A percentile compares a stretch with the other conserved stretches of the same genome.
phyloP scores from a whole-genome alignment of 2,113 vertebrate genomes.

The Prolemur simus region DNA sequence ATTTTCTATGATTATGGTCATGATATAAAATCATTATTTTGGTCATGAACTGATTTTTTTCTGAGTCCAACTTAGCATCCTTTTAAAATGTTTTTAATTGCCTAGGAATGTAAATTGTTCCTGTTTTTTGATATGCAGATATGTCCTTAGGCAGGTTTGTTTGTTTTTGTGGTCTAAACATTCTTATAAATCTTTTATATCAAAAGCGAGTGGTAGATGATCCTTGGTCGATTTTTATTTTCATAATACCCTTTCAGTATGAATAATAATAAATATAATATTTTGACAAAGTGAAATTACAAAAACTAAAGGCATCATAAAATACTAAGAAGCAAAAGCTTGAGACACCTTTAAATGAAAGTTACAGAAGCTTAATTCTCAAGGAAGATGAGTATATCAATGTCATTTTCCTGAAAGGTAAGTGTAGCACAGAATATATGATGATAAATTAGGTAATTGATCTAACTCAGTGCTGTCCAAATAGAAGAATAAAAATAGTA shows the following conservation, averaged over 20 bases:
- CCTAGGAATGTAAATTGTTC: neutral
- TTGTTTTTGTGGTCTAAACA: constrained; percentile 8
- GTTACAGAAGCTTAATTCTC: constrained; percentile 10
- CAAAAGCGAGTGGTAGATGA: neutral
- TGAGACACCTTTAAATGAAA: neutral
- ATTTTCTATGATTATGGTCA: neutral
- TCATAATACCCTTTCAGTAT: neutral
- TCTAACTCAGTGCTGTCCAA: neutral
- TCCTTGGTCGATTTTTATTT: constrained; percentile 7
- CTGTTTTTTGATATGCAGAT: neutral
- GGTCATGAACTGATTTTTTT: neutral
- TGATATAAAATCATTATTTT: neutral
- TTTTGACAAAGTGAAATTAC: neutral
- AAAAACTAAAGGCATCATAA: neutral
- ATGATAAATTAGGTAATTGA: neutral
- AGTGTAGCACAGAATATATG: neutral
- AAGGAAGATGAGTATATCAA: neutral
- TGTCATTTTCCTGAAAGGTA: neutral
- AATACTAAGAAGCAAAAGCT: neutral
- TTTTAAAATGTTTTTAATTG: constrained; percentile 15
- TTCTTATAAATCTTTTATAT: neutral
- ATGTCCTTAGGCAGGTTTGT: neutral
- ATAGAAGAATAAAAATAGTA: neutral
- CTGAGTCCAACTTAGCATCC: neutral
- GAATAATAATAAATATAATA: neutral